These are phyloP conservation scores for Zaprionus inermis DNA, from an alignment of 1,140 invertebrate species.

Conservation along the genomic window DNA sequence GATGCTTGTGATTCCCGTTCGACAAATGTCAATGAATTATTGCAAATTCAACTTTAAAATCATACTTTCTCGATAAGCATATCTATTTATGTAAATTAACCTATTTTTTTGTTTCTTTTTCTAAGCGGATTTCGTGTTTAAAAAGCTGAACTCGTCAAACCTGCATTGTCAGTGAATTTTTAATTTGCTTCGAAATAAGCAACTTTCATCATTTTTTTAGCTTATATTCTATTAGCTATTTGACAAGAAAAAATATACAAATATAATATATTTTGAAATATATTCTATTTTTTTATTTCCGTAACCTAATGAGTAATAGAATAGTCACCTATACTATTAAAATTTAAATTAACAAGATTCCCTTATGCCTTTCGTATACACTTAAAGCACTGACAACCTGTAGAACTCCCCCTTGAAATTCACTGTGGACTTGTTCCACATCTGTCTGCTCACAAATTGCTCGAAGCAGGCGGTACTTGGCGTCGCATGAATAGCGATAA, in stretches of 20 bases:
- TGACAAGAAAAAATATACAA: no score
- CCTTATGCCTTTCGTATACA: not conserved
- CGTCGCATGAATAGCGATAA: slow-evolving; percentile 31
- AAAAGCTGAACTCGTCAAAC: slow-evolving; percentile 33
- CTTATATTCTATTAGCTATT: no score
- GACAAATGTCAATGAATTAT: not conserved
- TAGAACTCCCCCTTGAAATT: not conserved
- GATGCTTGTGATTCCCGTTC: slow-evolving; percentile 82
- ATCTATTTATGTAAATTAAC: not conserved
- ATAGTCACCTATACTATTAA: not conserved
- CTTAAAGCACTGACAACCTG: not conserved
- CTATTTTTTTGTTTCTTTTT: not conserved
- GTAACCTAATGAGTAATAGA: no score
- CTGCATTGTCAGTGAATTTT: not conserved
- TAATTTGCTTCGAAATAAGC: no score
- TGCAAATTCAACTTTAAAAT: not conserved
- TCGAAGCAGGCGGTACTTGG: slow-evolving; percentile 1
- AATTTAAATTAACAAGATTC: not conserved
- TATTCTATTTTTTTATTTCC: no score
- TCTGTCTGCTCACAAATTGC: slow-evolving; percentile 10
- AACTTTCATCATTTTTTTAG: no score
- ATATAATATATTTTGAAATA: no score
- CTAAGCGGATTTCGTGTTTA: not conserved
- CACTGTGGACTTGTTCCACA: not conserved
- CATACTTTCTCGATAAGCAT: not conserved